These are phyloP conservation scores for Nyctalus aviator DNA, from an alignment of 2,797 vertebrate species.

Conservation along the genomic window DNA sequence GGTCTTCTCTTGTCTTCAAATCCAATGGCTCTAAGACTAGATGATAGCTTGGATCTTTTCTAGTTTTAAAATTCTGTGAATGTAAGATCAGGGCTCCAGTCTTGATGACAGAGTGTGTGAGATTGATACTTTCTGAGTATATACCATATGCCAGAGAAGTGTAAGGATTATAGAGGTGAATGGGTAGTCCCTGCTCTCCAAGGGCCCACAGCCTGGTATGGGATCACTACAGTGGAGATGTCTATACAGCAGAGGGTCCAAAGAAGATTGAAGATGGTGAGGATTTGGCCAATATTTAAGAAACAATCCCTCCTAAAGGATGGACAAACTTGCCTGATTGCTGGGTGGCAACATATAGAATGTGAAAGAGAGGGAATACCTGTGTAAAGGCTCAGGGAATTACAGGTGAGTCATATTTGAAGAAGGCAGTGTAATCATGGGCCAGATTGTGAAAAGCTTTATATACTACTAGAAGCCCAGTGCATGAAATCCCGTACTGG, in stretches of 20 bases:
- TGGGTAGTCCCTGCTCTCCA: not conserved
- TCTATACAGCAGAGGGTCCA: not conserved
- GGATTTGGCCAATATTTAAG: not conserved
- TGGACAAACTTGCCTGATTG: not conserved
- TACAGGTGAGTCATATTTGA: not conserved
- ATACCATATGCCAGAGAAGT: not conserved
- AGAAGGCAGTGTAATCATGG: not conserved
- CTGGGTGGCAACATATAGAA: not conserved
- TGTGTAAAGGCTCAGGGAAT: not conserved
- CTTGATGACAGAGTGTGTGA: not conserved
- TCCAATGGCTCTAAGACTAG: not conserved
- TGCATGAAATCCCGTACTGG: too few relatives aligned
- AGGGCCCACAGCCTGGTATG: not conserved
- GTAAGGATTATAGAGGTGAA: not conserved
- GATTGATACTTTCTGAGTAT: not conserved
- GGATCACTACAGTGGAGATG: not conserved
- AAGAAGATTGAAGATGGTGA: not conserved
- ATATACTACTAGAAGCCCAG: not conserved
- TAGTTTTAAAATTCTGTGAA: slow-evolving; percentile 29
- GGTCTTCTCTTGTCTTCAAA: not conserved
- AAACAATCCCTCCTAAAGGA: not conserved
- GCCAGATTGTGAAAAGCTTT: not conserved
- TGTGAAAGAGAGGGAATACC: not conserved
- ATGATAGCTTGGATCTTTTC: not conserved
- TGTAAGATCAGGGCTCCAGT: not conserved